These are phyloP conservation scores for Schlechtendalia chinensis DNA, from an alignment of 1,140 invertebrate species.

Conservation along the genomic window DNA sequence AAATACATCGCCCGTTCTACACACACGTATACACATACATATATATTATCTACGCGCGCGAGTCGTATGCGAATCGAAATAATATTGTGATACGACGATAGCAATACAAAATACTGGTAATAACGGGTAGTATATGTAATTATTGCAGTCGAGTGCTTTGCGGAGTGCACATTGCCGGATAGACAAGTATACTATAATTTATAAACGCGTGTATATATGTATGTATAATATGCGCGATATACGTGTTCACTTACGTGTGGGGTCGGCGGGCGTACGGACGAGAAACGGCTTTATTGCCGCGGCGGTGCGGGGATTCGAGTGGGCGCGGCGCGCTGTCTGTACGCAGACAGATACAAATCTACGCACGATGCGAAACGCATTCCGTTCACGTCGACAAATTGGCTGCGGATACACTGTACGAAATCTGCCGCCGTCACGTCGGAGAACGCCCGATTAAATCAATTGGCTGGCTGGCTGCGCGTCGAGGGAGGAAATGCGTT, in stretches of 20 bases:
- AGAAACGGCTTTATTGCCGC: constrained; percentile 19
- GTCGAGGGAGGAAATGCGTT: neutral
- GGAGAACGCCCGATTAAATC: constrained; percentile 25
- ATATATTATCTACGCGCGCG: no score
- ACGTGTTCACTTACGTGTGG: neutral
- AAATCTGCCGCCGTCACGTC: neutral
- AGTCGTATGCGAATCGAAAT: neutral
- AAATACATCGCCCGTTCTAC: no score
- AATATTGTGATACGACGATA: neutral
- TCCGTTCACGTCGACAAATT: constrained; percentile 45
- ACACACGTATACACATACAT: no score
- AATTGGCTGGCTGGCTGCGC: neutral
- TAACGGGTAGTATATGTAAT: neutral
- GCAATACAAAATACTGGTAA: neutral
- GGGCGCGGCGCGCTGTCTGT: no score
- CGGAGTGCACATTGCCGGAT: neutral
- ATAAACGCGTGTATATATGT: neutral
- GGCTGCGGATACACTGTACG: constrained; percentile 16
- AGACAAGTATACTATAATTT: neutral
- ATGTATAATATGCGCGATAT: neutral
- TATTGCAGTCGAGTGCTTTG: neutral
- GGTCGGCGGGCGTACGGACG: neutral
- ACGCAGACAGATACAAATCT: no score
- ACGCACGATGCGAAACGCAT: neutral
- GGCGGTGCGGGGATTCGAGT: neutral